Base-by-base conservation (phyloP, 2,797 vertebrate genomes). In the Oryzias sinensis region DNA sequence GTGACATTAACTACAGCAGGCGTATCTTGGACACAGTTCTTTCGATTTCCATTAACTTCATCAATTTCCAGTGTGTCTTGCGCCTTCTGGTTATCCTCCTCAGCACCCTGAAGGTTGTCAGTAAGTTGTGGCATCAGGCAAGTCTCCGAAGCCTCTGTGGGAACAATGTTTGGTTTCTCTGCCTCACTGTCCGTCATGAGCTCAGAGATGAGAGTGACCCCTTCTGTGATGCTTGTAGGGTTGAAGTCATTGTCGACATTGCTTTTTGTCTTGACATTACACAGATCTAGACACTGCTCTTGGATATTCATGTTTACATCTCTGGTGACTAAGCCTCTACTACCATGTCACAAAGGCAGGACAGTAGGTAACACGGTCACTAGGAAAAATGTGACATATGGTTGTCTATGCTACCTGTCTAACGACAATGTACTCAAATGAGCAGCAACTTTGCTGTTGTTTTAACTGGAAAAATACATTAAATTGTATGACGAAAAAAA, bases 231-330 rank as follows among this genome's bases (percentile, higher is more conserved):
- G 60, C 80, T 87, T 42, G 73, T 73, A 54, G 79, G 83, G 73
- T 82, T 82, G 47, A 70, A 85, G 57, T 88, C 83, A 49, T 80
- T 80, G 1, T 83, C 82, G 51, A 83, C 72, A 15, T 77, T 88
- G 49, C 53, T 83, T 74, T 86, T 89, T 18, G 87, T 86, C 70
- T 90, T 92, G 48, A 88, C 82, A 91, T 90, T 90, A 85, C 92
- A 91, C 79, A 90, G 66, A 85, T 92, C 92, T 83, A 90, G 56
- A 83, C 86, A 68, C 84, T 90, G 84, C 65, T 89, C 88, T 69
- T 92, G 83, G 79, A 90, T 86, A 88, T 92, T 92, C 91, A 93
- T 93, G 61, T 86, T 93, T 86, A 90, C 90, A 92, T 92, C 68
- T 90, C 92, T 77, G 87, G 67, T 73, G 48, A 74, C 63, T 62